Percentiles rank a stretch among this genome's conserved stretches.
phyloP scores from a whole-genome alignment of 2,797 vertebrate species.

The Erpetoichthys calabaricus region DNA sequence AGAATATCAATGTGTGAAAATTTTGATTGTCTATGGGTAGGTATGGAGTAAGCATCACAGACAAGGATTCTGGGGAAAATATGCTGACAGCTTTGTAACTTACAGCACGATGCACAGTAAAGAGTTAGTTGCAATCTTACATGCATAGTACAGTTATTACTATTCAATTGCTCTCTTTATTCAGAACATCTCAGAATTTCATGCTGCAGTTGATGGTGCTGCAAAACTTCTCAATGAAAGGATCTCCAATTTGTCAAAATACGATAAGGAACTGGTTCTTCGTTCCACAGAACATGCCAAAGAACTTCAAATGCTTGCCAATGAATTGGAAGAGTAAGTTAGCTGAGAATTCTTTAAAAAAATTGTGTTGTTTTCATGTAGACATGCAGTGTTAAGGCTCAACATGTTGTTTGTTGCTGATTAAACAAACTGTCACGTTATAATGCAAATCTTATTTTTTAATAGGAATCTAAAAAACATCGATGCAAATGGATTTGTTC shows the following conservation, averaged over 20 bases:
- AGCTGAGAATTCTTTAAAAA: neutral
- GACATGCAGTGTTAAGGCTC: no score
- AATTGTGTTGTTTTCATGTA: no score
- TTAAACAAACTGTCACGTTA: no score
- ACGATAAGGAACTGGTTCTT: conserved; percentile 63
- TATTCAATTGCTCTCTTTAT: neutral
- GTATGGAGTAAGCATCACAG: no score
- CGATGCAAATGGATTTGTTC: conserved; percentile 79
- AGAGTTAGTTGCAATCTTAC: no score
- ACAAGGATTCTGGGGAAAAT: no score
- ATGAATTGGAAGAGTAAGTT: conserved; percentile 63
- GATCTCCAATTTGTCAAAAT: conserved; percentile 57
- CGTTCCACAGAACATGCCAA: conserved; percentile 57
- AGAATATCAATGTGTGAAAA: no score
- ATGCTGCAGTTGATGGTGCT: conserved; percentile 83
- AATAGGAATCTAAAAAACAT: conserved; percentile 67
- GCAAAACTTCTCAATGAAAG: conserved; percentile 55
- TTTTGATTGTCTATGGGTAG: no score
- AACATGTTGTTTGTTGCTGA: no score
- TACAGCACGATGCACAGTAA: no score
- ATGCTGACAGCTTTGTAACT: no score
- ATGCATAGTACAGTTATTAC: no score
- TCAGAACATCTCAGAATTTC: conserved; percentile 69
- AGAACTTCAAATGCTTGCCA: conserved; percentile 59
- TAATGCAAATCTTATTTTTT: neutral